These are phyloP conservation scores for Atta colombica DNA, from an alignment of 1,140 invertebrate genomes.

Conservation along the genomic window DNA sequence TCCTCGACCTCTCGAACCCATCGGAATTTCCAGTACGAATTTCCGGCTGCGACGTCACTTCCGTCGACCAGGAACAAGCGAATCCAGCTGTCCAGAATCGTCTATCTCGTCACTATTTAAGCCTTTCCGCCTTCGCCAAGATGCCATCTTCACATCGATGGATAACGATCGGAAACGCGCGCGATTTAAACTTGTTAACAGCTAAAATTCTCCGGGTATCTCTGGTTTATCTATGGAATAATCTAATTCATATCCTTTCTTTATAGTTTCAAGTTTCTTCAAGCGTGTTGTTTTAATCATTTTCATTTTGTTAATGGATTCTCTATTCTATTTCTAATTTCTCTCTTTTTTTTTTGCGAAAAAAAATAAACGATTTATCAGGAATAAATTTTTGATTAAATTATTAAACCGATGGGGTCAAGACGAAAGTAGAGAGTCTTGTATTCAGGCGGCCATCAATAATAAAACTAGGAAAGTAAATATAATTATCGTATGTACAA, in stretches of 20 bases:
- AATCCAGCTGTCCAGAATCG: conserved; percentile 70
- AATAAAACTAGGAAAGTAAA: conserved; percentile 82
- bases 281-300: conserved; percentile 5
- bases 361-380: neutral
- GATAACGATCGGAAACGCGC: conserved; percentile 56
- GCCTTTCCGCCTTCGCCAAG: conserved; percentile 32
- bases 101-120: conserved; percentile 59
- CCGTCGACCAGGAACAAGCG: conserved; percentile 80
- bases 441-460: conserved; percentile 72
- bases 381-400: conserved; percentile 14
- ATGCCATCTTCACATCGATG: conserved; percentile 49
- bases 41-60: conserved; percentile 84
- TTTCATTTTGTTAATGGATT: conserved; percentile 12
- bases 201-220: neutral
- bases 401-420: neutral
- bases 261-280: neutral
- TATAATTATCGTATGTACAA: conserved; percentile 81
- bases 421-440: conserved; percentile 7
- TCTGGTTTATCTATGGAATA: conserved; percentile 31
- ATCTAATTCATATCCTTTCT: neutral
- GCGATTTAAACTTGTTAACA: conserved; percentile 55
- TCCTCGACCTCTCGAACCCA: conserved; percentile 80
- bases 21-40: conserved; percentile 85
- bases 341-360: neutral
- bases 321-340: neutral